Base-by-base conservation (phyloP, 2,888 invertebrate genomes). In the Strigamia crassipes region DNA sequence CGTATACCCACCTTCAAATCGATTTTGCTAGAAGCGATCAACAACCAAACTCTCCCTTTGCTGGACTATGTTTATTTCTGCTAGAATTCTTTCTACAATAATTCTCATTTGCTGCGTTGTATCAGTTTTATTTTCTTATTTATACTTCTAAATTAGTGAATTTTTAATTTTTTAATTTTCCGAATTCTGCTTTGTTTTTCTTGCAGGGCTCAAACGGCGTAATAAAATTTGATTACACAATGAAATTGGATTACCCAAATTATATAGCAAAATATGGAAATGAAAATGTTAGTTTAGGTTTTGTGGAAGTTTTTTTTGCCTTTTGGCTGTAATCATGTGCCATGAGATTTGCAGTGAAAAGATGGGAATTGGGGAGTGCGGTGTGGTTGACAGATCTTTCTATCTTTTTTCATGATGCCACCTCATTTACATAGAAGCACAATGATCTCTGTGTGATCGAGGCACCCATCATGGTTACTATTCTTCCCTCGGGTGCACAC, bases 401-500 rank as follows among this genome's bases (percentile, higher is more conserved):
- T 73, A 73, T 73, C 73, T 73, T 73, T 73, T 73, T 73, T 73
- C 73, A 31, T 73, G 73, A 73, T 73, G 73, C 73, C 73, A 73
- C 73, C 73, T 73, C 73, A 73, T 73, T 73, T 73, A 31, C 73
- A 73, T 73, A 31, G 73, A 73, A 73, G 73, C 73, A 73, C 73
- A 73, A 73, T 73, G 73, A 73, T 73, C 73, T 73, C 73, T 73
- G 73, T 73, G 73, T 73, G 73, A 73, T 73, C 73, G 73, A 73
- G 73, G 73, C 73, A 73, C 73, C 73, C 73, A 73, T 73, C 73
- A 31, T 31, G 73, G 73, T 73, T 73, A 73, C 73, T 73, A 73
- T 73, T 73, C 73, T 73, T 73, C 73, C 73, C 73, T 73, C 73
- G 73, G 73, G 73, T 73, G 73, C 73, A 73, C 73, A 73, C 73